phyloP scores from a whole-genome alignment of 92 coral and sea anemone genomes.

The Phymanthus crucifer region DNA sequence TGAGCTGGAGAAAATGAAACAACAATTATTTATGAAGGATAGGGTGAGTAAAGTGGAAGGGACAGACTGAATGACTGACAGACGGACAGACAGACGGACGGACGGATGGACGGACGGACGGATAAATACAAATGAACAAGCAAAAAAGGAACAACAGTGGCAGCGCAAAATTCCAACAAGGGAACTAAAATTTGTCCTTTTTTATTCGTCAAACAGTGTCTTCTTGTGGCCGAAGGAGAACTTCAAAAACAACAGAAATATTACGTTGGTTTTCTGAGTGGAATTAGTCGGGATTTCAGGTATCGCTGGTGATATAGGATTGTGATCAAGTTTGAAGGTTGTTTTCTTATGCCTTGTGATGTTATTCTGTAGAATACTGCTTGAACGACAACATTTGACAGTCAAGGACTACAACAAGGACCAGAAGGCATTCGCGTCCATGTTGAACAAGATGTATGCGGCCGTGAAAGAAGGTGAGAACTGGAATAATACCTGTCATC shows the following conservation, averaged over 20 bases:
- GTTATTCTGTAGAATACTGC: conserved; percentile 62
- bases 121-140: too few species aligned
- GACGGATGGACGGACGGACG: too few species aligned
- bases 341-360: neutral
- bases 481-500: neutral
- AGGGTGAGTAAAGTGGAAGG: conserved; percentile 57
- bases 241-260: conserved; percentile 95
- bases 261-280: conserved; percentile 82
- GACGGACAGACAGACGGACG: too few species aligned
- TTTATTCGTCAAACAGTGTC: conserved; percentile 34
- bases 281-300: conserved; percentile 93
- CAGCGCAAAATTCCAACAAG: too few species aligned
- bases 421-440: conserved; percentile 91
- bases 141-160: neutral
- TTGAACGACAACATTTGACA: conserved; percentile 74
- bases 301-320: neutral
- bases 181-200: neutral
- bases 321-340: neutral
- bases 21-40: conserved; percentile 80
- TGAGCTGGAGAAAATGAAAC: conserved; percentile 73
- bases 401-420: conserved; percentile 85
- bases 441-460: conserved; percentile 86
- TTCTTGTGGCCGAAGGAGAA: conserved; percentile 96
- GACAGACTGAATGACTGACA: too few species aligned
- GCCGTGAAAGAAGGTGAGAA: conserved; percentile 90